Percentiles rank a stretch among this genome's conserved stretches.
phyloP scores from a whole-genome alignment of 1,140 invertebrate genomes.

The Cherax quadricarinatus region DNA sequence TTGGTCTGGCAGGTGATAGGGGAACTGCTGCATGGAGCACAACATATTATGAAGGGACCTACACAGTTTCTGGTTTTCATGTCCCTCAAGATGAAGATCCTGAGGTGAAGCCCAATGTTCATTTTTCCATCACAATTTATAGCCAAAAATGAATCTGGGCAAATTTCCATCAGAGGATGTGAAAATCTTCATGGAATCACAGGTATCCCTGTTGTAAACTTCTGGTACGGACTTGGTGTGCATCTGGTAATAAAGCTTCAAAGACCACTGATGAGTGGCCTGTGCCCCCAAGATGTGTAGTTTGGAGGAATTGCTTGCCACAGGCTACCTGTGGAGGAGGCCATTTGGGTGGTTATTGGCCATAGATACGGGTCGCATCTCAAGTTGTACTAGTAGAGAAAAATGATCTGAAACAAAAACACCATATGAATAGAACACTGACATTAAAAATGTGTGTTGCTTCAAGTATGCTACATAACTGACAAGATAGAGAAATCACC shows the following conservation, averaged over 20 bases:
- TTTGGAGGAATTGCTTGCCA: slow-evolving; percentile 24
- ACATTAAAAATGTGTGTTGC: background rate
- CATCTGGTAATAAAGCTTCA: background rate
- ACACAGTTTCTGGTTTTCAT: background rate
- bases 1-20: slow-evolving; percentile 44
- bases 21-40: slow-evolving; percentile 39
- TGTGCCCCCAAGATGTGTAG: slow-evolving; percentile 30
- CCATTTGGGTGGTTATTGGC: slow-evolving; percentile 51
- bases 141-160: slow-evolving; percentile 6
- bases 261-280: slow-evolving; percentile 42
- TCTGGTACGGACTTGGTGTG: slow-evolving; percentile 5
- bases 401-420: slow-evolving; percentile 89
- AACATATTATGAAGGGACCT: slow-evolving; percentile 33
- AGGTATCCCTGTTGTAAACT: slow-evolving; percentile 2
- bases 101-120: background rate
- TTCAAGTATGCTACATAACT: too few relatives aligned
- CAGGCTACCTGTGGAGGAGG: slow-evolving; percentile 73
- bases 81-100: background rate
- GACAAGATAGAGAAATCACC: too few relatives aligned
- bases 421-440: background rate
- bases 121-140: slow-evolving; percentile 17
- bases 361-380: slow-evolving; percentile 83
- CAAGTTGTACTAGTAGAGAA: slow-evolving; percentile 94
- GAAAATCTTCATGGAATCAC: background rate
- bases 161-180: background rate